Conservation (phyloP, 2,113 vertebrate genomes). For the Noctilio leporinus region DNA sequence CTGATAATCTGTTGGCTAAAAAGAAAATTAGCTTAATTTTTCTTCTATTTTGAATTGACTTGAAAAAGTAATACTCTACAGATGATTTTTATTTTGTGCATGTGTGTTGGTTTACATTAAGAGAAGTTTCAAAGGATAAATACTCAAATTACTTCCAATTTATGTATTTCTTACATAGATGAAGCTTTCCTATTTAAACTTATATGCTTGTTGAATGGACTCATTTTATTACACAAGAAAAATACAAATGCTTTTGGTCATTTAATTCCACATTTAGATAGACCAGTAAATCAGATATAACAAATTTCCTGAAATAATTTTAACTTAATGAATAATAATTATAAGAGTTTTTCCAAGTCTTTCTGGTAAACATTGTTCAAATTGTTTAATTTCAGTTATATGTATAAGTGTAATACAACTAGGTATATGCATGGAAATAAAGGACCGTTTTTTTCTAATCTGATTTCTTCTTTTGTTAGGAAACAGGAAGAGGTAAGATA, state of each 20-base stretch:
- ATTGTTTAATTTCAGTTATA: not conserved
- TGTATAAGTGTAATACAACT: not conserved
- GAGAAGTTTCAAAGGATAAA: not conserved
- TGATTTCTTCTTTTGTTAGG: not conserved
- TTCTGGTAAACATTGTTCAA: not conserved
- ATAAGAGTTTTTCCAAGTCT: not conserved
- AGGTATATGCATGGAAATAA: not conserved
- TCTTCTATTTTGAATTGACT: constrained; percentile 22
- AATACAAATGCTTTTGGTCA: not conserved
- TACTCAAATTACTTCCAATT: constrained; percentile 2
- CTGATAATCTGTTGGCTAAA: constrained; percentile 72
- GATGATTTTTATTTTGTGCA: not conserved
- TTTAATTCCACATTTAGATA: not conserved
- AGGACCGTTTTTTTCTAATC: not conserved
- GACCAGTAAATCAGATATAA: not conserved
- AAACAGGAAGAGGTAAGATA: not conserved
- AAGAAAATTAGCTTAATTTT: constrained; percentile 65
- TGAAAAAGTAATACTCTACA: not conserved
- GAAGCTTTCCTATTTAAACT: not conserved
- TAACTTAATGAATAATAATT: not conserved
- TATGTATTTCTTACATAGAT: not conserved
- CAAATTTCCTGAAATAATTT: not conserved
- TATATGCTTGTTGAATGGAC: not conserved
- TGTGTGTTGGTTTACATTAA: not conserved
- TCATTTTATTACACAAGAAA: not conserved